Evolutionary conservation across 23 tunicate genomes (phyloP).

Genomic region (Oikopleura dioica): DNA sequence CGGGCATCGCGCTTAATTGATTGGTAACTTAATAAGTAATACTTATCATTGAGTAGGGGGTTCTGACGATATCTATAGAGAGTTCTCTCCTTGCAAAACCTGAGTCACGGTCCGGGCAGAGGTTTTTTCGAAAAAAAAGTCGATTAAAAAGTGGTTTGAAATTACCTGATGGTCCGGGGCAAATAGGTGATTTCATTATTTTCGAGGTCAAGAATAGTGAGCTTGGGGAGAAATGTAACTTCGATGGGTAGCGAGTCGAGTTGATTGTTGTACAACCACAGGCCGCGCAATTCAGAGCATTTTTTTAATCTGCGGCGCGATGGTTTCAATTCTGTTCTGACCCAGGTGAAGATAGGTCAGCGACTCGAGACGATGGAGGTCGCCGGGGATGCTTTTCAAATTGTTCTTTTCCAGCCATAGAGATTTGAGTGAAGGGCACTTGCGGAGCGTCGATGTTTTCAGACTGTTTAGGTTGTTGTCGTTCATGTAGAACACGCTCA

Average conservation of each 20-base stretch:
- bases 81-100: no score
- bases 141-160: no score
- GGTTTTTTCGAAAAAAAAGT: no score
- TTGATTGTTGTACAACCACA: slow-evolving; percentile 8
- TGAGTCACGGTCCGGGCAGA: no score
- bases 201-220: neutral
- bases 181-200: slow-evolving; percentile 1
- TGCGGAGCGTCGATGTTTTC: neutral
- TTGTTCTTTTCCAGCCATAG: neutral
- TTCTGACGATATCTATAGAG: no score
- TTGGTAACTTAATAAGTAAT: no score
- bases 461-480: neutral
- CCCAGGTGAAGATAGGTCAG: slow-evolving; percentile 1
- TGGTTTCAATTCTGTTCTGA: neutral
- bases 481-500: neutral
- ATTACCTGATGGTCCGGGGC: slow-evolving; percentile 4
- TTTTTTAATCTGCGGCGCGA: neutral
- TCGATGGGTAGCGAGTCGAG: neutral
- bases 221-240: neutral
- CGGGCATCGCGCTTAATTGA: neutral
- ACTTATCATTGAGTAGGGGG: no score
- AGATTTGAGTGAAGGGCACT: neutral
- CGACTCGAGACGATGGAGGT: neutral
- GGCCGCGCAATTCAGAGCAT: neutral
- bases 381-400: neutral